Percentiles rank a stretch among this genome's conserved stretches.
phyloP scores from a whole-genome alignment of 1,140 invertebrate genomes.

The Delia radicum region DNA sequence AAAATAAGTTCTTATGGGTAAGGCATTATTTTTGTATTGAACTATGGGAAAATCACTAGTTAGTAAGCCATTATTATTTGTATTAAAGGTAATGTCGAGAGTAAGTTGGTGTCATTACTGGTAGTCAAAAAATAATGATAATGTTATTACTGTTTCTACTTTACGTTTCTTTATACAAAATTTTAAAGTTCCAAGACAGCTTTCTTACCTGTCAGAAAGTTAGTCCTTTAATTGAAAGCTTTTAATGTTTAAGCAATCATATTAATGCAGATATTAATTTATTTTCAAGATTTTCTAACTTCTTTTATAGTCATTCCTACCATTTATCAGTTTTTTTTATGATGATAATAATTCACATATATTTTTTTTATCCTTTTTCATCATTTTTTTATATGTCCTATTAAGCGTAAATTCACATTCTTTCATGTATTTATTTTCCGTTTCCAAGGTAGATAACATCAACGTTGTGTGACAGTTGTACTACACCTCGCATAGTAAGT shows the following conservation, averaged over 20 bases:
- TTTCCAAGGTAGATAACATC: conserved; percentile 79
- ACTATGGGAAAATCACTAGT: too few species aligned
- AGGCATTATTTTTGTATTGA: too few species aligned
- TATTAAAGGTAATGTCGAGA: too few species aligned
- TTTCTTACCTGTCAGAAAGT: too few species aligned
- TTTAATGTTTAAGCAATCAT: background rate
- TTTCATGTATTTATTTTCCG: background rate
- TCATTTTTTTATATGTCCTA: background rate
- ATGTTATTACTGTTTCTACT: too few species aligned
- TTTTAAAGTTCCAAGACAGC: too few species aligned
- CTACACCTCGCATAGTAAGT: conserved; percentile 61
- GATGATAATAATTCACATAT: background rate
- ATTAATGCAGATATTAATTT: background rate
- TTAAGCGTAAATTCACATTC: background rate
- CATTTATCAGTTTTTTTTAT: conserved; percentile 2
- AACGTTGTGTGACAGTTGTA: conserved; percentile 71
- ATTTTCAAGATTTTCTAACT: background rate
- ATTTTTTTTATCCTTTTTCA: background rate
- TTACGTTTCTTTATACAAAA: too few species aligned
- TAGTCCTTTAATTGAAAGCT: too few species aligned
- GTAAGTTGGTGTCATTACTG: too few species aligned
- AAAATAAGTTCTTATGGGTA: too few species aligned
- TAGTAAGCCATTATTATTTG: too few species aligned
- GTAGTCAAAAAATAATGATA: too few species aligned
- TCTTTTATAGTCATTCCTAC: background rate